Evolutionary conservation across 2,888 invertebrate species (phyloP).

Genomic region (Phyllotreta striolata): DNA sequence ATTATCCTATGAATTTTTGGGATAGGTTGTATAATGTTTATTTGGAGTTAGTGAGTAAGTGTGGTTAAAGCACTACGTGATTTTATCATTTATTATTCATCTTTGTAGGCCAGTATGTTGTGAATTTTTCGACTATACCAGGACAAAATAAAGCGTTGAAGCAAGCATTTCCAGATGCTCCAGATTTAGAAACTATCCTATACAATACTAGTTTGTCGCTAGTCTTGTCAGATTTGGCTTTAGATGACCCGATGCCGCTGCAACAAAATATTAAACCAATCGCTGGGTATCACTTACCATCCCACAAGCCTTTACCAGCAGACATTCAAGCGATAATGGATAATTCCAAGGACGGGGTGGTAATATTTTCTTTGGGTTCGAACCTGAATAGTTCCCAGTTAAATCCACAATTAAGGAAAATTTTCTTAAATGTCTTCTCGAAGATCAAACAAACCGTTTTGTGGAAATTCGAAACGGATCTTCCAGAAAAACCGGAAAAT

Average conservation of each 20-base stretch:
- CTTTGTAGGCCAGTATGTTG: not conserved
- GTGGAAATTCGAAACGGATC: constrained; percentile 70
- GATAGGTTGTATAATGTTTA: constrained; percentile 64
- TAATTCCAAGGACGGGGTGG: constrained; percentile 63
- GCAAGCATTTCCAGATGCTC: constrained; percentile 48
- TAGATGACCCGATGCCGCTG: constrained; percentile 62
- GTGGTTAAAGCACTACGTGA: not conserved
- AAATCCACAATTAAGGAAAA: constrained; percentile 62
- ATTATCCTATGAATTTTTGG: constrained; percentile 61
- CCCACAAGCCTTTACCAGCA: constrained; percentile 49
- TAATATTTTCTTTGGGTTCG: constrained; percentile 70
- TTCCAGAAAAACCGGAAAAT: constrained; percentile 54
- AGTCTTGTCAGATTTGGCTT: constrained; percentile 62
- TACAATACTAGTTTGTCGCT: constrained; percentile 52
- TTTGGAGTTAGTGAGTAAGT: constrained; percentile 23
- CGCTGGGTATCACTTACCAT: constrained; percentile 64
- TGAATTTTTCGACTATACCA: constrained; percentile 35
- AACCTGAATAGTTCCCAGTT: constrained; percentile 66
- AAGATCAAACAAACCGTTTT: constrained; percentile 69
- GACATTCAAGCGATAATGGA: constrained; percentile 65
- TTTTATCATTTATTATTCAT: not conserved
- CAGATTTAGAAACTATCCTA: constrained; percentile 43
- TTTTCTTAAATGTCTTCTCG: constrained; percentile 66
- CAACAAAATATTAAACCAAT: constrained; percentile 67
- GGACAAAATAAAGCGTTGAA: constrained; percentile 43